Evolutionary conservation across 2,113 vertebrate genomes (phyloP).

Genomic region (Panthera tigris): DNA sequence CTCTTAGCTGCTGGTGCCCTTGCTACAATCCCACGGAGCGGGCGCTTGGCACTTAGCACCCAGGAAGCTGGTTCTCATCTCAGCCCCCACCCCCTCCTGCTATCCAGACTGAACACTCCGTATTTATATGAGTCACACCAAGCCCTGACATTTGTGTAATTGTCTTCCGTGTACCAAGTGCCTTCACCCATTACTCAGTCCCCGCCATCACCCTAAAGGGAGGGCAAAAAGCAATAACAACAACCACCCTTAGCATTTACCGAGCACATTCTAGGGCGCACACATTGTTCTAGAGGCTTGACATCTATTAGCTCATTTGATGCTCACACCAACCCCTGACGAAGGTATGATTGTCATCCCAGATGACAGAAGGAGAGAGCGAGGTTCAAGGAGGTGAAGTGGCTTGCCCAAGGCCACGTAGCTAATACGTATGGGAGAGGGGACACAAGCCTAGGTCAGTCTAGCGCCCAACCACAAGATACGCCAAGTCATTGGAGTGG

Average conservation of each 20-base stretch:
- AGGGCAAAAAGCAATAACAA: background rate
- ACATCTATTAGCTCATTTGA: background rate
- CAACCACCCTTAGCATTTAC: background rate
- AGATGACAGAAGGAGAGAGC: background rate
- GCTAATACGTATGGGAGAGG: too few relatives aligned
- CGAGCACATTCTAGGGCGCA: background rate
- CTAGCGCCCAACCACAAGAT: background rate
- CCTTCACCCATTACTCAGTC: slow-evolving; percentile 12
- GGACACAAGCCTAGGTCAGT: background rate
- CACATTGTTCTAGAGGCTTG: background rate
- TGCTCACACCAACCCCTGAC: background rate
- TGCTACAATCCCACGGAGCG: background rate
- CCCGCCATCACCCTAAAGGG: background rate
- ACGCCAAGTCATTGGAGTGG: fast-evolving
- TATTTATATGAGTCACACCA: slow-evolving; percentile 51
- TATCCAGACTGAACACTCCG: background rate
- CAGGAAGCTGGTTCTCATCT: background rate
- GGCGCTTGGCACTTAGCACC: background rate
- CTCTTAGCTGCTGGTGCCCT: background rate
- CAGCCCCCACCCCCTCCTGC: background rate
- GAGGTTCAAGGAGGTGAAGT: background rate
- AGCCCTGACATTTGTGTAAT: slow-evolving; percentile 46
- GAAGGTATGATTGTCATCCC: background rate
- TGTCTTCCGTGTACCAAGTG: slow-evolving; percentile 33
- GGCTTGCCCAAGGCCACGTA: background rate